Conservation (phyloP, 2,113 vertebrate species). For the Sigmodon hispidus region DNA sequence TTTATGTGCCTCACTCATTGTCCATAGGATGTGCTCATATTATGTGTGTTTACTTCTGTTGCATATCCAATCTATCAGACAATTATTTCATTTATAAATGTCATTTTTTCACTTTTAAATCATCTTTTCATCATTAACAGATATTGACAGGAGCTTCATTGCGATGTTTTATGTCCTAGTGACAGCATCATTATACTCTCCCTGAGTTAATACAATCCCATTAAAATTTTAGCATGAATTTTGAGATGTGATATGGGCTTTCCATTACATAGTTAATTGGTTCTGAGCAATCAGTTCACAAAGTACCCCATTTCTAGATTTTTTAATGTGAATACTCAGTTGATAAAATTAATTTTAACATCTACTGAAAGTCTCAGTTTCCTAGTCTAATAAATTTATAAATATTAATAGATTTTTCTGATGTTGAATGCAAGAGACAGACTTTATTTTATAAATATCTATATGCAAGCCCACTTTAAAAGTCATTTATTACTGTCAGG, state of each 20-base stretch:
- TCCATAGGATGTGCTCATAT: not conserved
- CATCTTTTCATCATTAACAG: not conserved
- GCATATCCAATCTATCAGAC: not conserved
- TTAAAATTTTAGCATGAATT: not conserved
- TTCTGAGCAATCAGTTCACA: not conserved
- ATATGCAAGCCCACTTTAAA: not conserved
- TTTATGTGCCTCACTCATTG: not conserved
- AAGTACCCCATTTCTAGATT: not conserved
- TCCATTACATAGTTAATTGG: not conserved
- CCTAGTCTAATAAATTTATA: not conserved
- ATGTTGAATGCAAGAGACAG: not conserved
- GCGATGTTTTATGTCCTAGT: not conserved
- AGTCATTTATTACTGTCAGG: not conserved
- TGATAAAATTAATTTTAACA: not conserved
- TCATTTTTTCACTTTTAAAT: not conserved
- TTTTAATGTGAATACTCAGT: not conserved
- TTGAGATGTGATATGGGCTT: not conserved
- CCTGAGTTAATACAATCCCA: not conserved
- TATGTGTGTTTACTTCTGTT: not conserved
- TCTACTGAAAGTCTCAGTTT: not conserved
- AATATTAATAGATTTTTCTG: not conserved
- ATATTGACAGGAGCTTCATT: not conserved
- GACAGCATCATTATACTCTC: not conserved
- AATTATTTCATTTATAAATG: not conserved
- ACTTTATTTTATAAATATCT: conserved; percentile 30